Evolutionary conservation across 2,888 invertebrate species (phyloP), one percentile per base, ranked within the genome.

Genomic region (Trachelus stipa): DNA sequence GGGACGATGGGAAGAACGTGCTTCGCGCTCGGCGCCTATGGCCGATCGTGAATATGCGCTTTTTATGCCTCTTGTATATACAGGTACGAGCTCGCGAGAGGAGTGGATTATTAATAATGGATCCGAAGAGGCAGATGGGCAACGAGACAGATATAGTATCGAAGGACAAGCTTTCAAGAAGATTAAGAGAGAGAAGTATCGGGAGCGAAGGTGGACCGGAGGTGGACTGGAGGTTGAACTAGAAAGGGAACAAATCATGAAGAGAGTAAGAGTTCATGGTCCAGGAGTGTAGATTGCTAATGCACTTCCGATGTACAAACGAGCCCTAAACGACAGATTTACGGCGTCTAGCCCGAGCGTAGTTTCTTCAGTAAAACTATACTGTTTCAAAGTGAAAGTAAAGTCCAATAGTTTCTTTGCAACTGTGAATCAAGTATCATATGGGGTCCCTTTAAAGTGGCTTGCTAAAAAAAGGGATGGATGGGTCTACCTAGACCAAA

Each of bases 271-370:
- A 76, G 79, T 33, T 73, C 76, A 78, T 23, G 34, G 74, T n/a
- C 71, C 76, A 4, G 40, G 4, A 40, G 15, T 40, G 40, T 40
- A 40, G 77, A 80, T 81, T 82, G 83, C 83, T 86, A 87, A 87
- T 87, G 87, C 86, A 77, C 85, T 87, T 85, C 80, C 86, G 79
- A 84, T 87, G 87, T 87, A 87, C 82, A 83, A 83, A 78, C 83
- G 79, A 78, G 81, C 81, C 83, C 83, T 85, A 85, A 85, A 85
- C 84, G 83, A 85, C 77, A 80, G 82, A 80, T 83, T 82, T 81
- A 79, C 80, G 82, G 74, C 77, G 82, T 79, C 79, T 78, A 78
- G 80, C 78, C 79, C 15, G 30, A n/a, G 33, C 15, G 31, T 9
- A 12, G 34, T 73, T 34, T 73, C 35, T 34, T 23, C 30, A 15